Evolutionary conservation across 1,140 invertebrate genomes (phyloP), one percentile per base, ranked within the genome.

Genomic region (Heliconius melpomene): DNA sequence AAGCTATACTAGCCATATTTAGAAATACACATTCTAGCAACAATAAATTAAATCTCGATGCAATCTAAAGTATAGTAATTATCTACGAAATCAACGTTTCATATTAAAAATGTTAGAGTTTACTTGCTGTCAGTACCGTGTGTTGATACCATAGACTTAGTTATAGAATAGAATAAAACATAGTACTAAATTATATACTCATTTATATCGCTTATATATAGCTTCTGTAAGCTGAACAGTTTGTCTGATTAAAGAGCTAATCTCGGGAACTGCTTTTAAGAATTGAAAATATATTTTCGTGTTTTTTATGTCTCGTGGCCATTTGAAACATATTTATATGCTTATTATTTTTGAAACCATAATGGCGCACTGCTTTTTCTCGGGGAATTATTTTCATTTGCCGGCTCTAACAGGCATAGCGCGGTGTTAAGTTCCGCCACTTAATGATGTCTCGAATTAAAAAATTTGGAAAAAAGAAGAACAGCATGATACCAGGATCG

Each of bases 81-180:
- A 52, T 75, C 50, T 50, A 32, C 46, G 32, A 26, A 29, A 52
- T 57, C 50, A 52, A 54, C 32, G 29, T 57, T 75, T 52, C 11
- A 26, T 75, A 75, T 75, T 75, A 75, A 75, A n/a, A 38, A 54
- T 75, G 50, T 52, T 75, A n/a, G n/a, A 74, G 23, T 18, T 74
- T 54, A 75, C 32, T 75, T 18, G n/a, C 73, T 54, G 46, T 52
- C 46, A 50, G 73, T 7, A 52, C 18, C 73, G 46, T 29, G 26
- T 74, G 46, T 46, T 46, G 38, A 16, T 50, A 29, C 70, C 26
- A 36, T 71, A 71, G 70, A 71, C 70, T 36, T 32, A 71, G 23
- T 32, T 26, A 38, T 23, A 72, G 23, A 8, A 40, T 72, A 40
- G 71, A 66, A 72, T 20, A 32, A 1, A 23, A 60, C 13, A 46